phyloP scores from a whole-genome alignment of 2,888 invertebrate genomes.

The Ceratothoa steindachneri region DNA sequence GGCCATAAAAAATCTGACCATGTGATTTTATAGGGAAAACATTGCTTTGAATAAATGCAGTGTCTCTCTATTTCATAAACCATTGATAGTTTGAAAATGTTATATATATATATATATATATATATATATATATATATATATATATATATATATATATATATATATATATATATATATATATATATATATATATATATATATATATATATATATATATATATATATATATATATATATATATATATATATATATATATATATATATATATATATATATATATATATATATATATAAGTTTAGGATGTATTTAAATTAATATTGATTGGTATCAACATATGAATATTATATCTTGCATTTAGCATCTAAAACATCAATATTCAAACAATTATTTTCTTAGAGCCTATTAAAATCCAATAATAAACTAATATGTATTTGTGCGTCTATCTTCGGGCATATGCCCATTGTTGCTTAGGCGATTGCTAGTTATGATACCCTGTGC shows the following conservation, averaged over 20 bases:
- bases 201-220: not conserved
- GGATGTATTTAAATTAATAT: not conserved
- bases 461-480: too few relatives aligned
- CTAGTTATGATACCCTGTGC: too few relatives aligned
- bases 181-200: not conserved
- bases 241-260: not conserved
- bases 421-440: too few relatives aligned
- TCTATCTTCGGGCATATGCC: too few relatives aligned
- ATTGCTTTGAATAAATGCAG: too few relatives aligned
- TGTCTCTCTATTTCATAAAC: too few relatives aligned
- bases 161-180: not conserved
- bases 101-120: not conserved
- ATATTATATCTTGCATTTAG: too few relatives aligned
- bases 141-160: slow-evolving; percentile 2
- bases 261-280: not conserved
- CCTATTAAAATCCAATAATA: too few relatives aligned
- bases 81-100: too few relatives aligned
- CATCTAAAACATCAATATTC: not conserved
- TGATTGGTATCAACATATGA: not conserved
- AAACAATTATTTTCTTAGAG: not conserved
- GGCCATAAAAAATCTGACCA: too few relatives aligned
- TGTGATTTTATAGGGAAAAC: too few relatives aligned
- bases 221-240: not conserved
- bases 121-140: slow-evolving; percentile 16
- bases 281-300: not conserved